Percentiles rank a stretch among this genome's conserved stretches.
Evolutionary conservation across 2,888 invertebrate genomes (phyloP).

Genomic region (Hymenopus coronatus): DNA sequence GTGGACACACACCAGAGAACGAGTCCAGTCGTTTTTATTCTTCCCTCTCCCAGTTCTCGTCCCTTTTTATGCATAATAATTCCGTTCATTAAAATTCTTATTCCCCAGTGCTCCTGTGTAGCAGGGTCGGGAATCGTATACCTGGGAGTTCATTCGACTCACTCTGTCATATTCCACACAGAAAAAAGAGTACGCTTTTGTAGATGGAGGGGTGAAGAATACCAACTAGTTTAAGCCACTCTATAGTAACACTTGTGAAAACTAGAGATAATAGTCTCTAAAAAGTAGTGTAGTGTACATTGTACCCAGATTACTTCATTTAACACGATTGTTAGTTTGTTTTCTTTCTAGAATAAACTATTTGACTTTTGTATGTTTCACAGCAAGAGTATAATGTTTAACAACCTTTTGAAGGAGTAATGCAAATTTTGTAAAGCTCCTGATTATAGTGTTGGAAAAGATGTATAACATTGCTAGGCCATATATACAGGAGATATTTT

Average conservation of each 20-base stretch:
- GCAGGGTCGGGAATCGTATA: not conserved
- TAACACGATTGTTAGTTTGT: too few relatives aligned
- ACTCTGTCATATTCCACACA: not conserved
- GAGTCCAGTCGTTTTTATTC: not conserved
- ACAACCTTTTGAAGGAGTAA: too few relatives aligned
- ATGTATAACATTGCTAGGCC: too few relatives aligned
- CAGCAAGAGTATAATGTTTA: too few relatives aligned
- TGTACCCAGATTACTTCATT: too few relatives aligned
- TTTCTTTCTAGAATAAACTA: too few relatives aligned
- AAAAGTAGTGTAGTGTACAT: too few relatives aligned
- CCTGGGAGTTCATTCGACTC: not conserved
- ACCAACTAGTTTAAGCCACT: not conserved
- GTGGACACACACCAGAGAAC: not conserved
- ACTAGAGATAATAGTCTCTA: too few relatives aligned
- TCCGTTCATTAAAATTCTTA: constrained; percentile 19
- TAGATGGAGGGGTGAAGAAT: not conserved
- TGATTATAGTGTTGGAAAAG: too few relatives aligned
- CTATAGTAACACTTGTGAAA: not conserved
- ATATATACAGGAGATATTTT: too few relatives aligned
- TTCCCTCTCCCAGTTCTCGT: not conserved
- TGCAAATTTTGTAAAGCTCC: too few relatives aligned
- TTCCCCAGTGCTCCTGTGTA: not conserved
- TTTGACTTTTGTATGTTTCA: too few relatives aligned
- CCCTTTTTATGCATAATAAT: constrained; percentile 21
- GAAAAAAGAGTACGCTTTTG: not conserved